A percentile compares a stretch with the other conserved stretches of the same genome.
Conservation (phyloP, 2,797 vertebrate species). For the Cryptoblepharus egeriae region DNA sequence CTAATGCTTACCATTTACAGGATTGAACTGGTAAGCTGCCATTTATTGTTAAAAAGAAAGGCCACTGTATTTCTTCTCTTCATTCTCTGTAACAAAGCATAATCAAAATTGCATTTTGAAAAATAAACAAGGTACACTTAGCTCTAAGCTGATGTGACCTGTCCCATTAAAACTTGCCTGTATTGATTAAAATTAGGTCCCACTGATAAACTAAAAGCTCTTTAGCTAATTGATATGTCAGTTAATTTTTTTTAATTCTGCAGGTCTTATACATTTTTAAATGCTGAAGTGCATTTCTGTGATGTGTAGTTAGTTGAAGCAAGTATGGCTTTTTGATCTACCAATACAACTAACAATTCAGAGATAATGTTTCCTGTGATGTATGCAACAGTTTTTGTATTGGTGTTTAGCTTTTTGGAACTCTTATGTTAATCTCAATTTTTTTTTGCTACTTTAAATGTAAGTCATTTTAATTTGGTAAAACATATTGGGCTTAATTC, state of each 20-base stretch:
- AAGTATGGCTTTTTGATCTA: background rate
- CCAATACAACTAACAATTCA: background rate
- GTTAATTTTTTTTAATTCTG: too few relatives aligned
- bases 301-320: background rate
- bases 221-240: too few relatives aligned
- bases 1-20: background rate
- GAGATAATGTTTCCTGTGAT: background rate
- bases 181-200: too few relatives aligned
- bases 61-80: too few relatives aligned
- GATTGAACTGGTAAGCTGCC: background rate
- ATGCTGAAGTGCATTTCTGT: background rate
- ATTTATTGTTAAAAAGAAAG: background rate
- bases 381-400: background rate
- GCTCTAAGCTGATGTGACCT: too few relatives aligned
- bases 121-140: too few relatives aligned
- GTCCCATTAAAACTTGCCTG: too few relatives aligned
- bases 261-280: background rate
- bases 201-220: too few relatives aligned
- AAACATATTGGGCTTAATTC: background rate
- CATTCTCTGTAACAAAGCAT: background rate
- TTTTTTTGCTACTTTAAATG: constrained; percentile 1
- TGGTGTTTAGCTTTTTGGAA: too few relatives aligned
- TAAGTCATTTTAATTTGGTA: constrained; percentile 27
- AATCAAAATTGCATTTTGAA: too few relatives aligned
- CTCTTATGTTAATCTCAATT: background rate